Base-by-base conservation (phyloP, 2,797 vertebrate species). In the Lateolabrax maculatus region DNA sequence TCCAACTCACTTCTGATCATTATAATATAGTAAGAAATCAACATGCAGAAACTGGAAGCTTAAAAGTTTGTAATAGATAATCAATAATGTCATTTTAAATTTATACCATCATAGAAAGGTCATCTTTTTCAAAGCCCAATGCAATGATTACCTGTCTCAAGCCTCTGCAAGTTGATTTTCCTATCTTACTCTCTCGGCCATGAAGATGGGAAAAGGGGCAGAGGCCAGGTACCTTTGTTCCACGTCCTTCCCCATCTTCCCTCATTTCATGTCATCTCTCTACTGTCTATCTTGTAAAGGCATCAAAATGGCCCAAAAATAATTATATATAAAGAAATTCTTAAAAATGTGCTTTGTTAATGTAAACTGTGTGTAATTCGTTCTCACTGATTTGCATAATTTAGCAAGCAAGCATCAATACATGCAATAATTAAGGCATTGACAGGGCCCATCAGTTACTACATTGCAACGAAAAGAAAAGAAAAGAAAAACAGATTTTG, bases 11-110 rank as follows among this genome's bases (percentile, higher is more conserved):
- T 11, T 18, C 23, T 19, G n/a, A 1, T 58, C 10, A 64, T 64
- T 64, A 41, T 5, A 56, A 6, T 8, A 18, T 23, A 53, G 29
- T 16, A 41, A 3, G 31, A 62, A 21, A 51, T 39, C 4, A 48
- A 13, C 1, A 36, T 41, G 18, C 16, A 27, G 18, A 55, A 39
- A 16, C 9, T 9, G 18, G 5, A 61, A 48, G 19, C 0, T 0
- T 11, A 13, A 60, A 37, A 56, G 43, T 9, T 29, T n/a, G 1
- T 8, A 6, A 48, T n/a, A 15, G 12, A 56, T n/a, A 62, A 56
- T 46, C n/a, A 5, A 44, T 53, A 41, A 21, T 10, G 15, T 13
- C 12, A n/a, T 61, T 60, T 51, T n/a, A 39, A 48, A 69, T 5
- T 34, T 34, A 48, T 9, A 18, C 12, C 19, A 27, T 46, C 9